A percentile compares a stretch with the other conserved stretches of the same genome.
These are phyloP conservation scores for Ataeniobius toweri DNA, from an alignment of 2,797 vertebrate species.

Conservation along the genomic window DNA sequence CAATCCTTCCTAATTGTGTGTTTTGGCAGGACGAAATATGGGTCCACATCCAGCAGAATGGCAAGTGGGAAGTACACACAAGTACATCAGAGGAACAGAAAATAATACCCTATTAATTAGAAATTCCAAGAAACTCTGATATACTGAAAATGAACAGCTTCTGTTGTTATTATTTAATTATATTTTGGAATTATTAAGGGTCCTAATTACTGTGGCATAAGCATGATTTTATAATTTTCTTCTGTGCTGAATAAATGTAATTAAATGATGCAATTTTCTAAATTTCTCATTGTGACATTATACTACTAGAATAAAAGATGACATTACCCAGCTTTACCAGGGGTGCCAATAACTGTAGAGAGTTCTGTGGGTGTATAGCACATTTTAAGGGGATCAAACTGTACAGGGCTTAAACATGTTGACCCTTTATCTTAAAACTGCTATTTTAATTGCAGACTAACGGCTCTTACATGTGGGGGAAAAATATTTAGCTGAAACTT, in stretches of 20 bases:
- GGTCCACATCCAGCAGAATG: background rate
- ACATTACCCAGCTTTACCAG: background rate
- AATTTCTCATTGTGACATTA: background rate
- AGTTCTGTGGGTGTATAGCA: background rate
- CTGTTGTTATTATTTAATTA: background rate
- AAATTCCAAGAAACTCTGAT: background rate
- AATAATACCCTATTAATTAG: background rate
- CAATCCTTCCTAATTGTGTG: background rate
- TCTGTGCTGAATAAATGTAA: background rate
- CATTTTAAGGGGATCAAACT: background rate
- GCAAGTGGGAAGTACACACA: background rate
- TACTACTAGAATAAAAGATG: background rate
- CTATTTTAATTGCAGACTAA: background rate
- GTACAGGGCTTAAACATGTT: background rate
- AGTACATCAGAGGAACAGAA: background rate
- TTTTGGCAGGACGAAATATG: background rate
- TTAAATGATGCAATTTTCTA: background rate
- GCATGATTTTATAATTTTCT: background rate
- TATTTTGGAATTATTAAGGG: background rate
- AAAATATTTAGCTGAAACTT: too few relatives aligned
- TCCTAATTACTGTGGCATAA: background rate
- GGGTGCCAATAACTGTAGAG: background rate
- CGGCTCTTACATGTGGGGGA: background rate
- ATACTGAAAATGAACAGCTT: background rate
- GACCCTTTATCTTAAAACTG: background rate